These are phyloP conservation scores for Omphaloscelis lunosa DNA, from an alignment of 2,888 invertebrate genomes.

Conservation along the genomic window DNA sequence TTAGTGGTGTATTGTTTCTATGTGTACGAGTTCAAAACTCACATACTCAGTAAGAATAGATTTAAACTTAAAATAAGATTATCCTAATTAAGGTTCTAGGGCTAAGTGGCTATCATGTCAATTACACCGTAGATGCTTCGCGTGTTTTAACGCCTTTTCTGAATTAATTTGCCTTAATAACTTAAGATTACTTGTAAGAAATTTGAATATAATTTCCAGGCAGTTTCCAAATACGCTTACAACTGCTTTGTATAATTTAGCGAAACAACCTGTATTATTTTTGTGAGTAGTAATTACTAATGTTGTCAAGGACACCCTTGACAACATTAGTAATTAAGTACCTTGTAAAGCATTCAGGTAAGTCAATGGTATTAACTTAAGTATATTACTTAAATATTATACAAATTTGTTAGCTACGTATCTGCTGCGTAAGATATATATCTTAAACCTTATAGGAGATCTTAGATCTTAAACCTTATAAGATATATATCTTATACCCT, in stretches of 20 bases:
- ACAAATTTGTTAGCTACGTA: not conserved
- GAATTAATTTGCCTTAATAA: constrained; percentile 1
- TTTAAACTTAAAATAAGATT: constrained; percentile 19
- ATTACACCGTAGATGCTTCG: constrained; percentile 53
- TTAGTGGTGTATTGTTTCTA: not conserved
- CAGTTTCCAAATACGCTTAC: not conserved
- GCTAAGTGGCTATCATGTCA: constrained; percentile 22
- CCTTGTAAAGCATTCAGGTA: not conserved
- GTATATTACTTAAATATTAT: not conserved
- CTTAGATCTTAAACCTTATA: no score
- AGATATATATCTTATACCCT: no score
- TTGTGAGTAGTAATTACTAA: no score
- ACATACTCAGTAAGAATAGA: not conserved
- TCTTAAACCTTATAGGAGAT: no score
- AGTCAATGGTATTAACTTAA: not conserved
- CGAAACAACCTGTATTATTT: not conserved
- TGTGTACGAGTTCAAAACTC: constrained; percentile 35
- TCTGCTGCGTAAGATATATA: not conserved
- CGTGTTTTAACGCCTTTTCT: constrained; percentile 19
- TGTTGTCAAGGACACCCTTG: no score
- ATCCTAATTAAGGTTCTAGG: not conserved
- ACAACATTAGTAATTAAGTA: not conserved
- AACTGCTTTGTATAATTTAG: not conserved
- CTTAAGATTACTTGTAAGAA: not conserved
- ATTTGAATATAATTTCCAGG: not conserved